Base-by-base conservation (phyloP, 2,113 vertebrate genomes). In the Syrrhaptes paradoxus region DNA sequence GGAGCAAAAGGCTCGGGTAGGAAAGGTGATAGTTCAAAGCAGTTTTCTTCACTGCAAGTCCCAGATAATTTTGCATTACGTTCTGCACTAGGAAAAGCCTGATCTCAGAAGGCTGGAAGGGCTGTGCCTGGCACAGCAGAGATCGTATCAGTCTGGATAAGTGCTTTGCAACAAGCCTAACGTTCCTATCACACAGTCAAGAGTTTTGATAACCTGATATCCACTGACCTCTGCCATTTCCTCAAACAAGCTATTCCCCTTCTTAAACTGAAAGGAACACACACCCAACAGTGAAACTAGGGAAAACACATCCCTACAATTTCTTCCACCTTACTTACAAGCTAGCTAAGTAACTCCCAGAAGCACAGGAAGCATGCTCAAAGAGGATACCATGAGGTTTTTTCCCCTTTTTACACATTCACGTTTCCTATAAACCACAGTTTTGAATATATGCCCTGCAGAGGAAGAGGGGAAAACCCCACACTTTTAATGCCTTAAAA, bases 381-480 rank as follows among this genome's bases (percentile, higher is more conserved):
- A 52, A 77, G 17, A 49, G 26, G 8, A 51, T 0, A 41, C 8
- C 67, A 36, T 0, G 2, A 65, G 22, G 16, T 13, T 61, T 55
- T 16, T 28, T 3, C 6, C 13, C 9, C 49, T 51, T 46, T 67
- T 61, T 31, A 82, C n/a, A 85, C 9, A 41, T 11, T 45, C 17
- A 28, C 0, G 1, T 49, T 66, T 71, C 62, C 21, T 34, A 19
- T 54, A 85, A 86, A 46, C 12, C 26, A 52, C 7, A 52, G 14
- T 32, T 85, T 34, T 77, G 32, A 55, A 67, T 20, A 43, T 13
- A 12, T 2, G 13, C 13, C 36, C n/a, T 67, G 55, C 18, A 24
- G n/a, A 52, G 18, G 41, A 29, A 1, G 8, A 2, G 5, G 6
- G 9, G 8, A 21, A 54, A 31, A 5, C 4, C 9, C 36, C 10